Conservation (phyloP, 2,113 vertebrate genomes). For the Tupaia chinensis region DNA sequence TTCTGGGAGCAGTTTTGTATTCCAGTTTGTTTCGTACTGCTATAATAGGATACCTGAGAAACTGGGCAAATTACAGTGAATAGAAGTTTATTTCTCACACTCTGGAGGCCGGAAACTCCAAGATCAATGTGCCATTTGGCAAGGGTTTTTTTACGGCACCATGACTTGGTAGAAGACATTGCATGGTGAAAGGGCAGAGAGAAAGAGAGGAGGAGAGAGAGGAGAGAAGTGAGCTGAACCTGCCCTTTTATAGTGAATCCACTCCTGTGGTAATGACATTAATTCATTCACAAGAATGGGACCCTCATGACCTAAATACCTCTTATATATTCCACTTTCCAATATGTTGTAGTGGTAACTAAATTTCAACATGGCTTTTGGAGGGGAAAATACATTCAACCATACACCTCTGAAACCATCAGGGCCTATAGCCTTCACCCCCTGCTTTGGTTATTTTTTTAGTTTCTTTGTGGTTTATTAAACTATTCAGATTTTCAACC, state of each 20-base stretch:
- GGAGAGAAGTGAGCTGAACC: background rate
- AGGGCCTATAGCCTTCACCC: background rate
- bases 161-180: background rate
- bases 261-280: background rate
- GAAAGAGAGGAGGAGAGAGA: background rate
- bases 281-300: background rate
- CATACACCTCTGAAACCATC: background rate
- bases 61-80: background rate
- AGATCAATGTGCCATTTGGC: background rate
- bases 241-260: background rate
- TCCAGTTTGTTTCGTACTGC: background rate
- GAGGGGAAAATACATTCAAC: background rate
- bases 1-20: background rate
- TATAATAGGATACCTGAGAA: background rate
- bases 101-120: background rate
- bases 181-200: background rate
- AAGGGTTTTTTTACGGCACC: background rate
- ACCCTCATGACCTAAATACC: background rate
- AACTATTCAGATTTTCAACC: conserved; percentile 10
- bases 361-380: background rate
- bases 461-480: background rate
- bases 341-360: background rate
- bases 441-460: background rate
- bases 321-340: background rate
- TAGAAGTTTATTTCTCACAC: background rate